These are phyloP conservation scores for Chamaetylas fuelleborni DNA, from an alignment of 2,113 vertebrate species.

Conservation along the genomic window DNA sequence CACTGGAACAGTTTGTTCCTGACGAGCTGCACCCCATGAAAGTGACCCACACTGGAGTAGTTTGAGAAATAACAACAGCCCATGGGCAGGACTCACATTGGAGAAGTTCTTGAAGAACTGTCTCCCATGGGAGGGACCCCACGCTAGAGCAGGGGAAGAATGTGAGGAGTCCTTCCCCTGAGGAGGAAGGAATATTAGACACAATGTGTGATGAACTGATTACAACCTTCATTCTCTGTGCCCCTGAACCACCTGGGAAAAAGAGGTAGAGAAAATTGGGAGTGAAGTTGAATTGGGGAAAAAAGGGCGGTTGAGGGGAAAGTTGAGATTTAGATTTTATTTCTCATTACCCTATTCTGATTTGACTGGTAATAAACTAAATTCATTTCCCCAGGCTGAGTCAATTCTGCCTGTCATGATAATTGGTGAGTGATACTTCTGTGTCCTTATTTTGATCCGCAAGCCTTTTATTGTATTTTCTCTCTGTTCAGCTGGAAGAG, in stretches of 20 bases:
- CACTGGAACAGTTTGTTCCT: neutral
- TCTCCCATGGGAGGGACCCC: neutral
- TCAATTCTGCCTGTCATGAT: neutral
- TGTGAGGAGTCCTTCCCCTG: neutral
- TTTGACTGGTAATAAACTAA: neutral
- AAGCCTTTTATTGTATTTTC: neutral
- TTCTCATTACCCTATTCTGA: neutral
- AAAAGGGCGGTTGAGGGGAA: accelerated
- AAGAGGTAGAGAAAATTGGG: neutral
- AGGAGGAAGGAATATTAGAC: neutral
- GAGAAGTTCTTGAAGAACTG: neutral
- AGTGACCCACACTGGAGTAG: neutral
- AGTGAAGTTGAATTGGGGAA: neutral
- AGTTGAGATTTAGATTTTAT: neutral
- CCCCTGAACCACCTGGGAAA: neutral
- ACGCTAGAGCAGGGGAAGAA: neutral
- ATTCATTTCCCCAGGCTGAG: neutral
- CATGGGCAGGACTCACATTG: neutral
- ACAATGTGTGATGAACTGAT: neutral
- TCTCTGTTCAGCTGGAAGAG: neutral
- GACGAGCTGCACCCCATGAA: accelerated
- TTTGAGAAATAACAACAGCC: neutral
- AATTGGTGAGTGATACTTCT: neutral
- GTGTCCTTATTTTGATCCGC: neutral
- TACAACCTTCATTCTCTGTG: no score